These are phyloP conservation scores for Aricia agestis DNA, from an alignment of 1,140 invertebrate genomes.

Conservation along the genomic window DNA sequence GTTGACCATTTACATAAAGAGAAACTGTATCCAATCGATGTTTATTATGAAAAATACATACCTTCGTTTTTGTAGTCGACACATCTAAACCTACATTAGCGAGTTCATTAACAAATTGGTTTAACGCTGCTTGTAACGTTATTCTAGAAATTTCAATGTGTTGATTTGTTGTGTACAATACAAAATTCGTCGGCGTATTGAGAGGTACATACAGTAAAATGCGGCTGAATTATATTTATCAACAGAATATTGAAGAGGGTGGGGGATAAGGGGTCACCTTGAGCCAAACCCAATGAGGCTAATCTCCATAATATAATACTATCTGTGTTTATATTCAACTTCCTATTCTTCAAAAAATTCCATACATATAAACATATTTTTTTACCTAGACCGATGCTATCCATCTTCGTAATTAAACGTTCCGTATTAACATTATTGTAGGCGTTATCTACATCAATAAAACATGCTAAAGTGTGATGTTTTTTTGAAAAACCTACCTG, in stretches of 20 bases:
- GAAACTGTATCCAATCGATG: neutral
- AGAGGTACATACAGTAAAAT: neutral
- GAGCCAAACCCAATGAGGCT: neutral
- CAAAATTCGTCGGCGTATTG: slow-evolving; percentile 20
- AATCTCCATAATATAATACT: neutral
- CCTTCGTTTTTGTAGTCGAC: neutral
- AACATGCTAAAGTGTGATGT: no score
- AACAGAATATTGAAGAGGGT: slow-evolving; percentile 10
- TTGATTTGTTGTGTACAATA: no score
- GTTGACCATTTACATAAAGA: neutral
- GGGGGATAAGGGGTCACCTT: slow-evolving; percentile 13
- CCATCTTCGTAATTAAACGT: neutral
- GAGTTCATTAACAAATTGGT: neutral
- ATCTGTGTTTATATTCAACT: neutral
- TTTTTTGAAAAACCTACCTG: no score
- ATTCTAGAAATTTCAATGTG: no score
- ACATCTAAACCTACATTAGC: neutral
- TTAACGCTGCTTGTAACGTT: no score
- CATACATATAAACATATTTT: neutral
- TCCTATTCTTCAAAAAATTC: no score
- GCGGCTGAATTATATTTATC: neutral
- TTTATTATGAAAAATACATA: neutral
- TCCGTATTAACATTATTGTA: slow-evolving; percentile 3
- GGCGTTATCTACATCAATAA: no score
- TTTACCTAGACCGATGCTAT: neutral